Evolutionary conservation across 2,797 vertebrate species (phyloP).

Genomic region (Paramormyrops hopkinsi): DNA sequence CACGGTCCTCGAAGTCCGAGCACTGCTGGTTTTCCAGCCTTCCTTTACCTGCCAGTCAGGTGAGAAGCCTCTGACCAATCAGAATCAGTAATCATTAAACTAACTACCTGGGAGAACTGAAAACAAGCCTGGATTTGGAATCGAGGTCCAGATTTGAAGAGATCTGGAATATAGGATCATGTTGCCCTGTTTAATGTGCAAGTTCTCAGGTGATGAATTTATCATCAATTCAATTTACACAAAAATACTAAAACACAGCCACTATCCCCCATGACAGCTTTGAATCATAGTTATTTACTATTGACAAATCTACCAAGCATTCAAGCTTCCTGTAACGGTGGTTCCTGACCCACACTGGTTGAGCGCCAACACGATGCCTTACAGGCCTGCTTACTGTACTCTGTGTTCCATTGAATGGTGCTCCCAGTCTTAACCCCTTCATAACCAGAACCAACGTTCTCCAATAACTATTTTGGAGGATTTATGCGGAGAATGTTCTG

Average conservation of each 20-base stretch:
- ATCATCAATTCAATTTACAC: neutral
- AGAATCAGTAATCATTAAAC: too few relatives aligned
- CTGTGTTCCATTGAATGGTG: neutral
- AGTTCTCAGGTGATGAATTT: neutral
- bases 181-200: neutral
- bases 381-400: neutral
- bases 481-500: neutral
- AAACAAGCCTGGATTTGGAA: too few relatives aligned
- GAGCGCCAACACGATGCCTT: neutral
- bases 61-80: too few relatives aligned
- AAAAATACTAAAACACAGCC: neutral
- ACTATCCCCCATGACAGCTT: neutral
- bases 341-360: neutral
- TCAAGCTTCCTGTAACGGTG: neutral
- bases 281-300: neutral
- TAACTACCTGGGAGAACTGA: too few relatives aligned
- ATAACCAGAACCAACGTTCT: neutral
- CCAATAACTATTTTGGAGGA: neutral
- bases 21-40: too few relatives aligned
- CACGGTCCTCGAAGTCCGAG: too few relatives aligned
- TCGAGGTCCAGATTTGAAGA: too few relatives aligned
- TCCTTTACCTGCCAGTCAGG: too few relatives aligned
- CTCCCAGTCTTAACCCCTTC: neutral
- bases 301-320: neutral
- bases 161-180: neutral